These are phyloP conservation scores for Hybognathus amarus DNA, from an alignment of 2,797 vertebrate species.

Conservation along the genomic window DNA sequence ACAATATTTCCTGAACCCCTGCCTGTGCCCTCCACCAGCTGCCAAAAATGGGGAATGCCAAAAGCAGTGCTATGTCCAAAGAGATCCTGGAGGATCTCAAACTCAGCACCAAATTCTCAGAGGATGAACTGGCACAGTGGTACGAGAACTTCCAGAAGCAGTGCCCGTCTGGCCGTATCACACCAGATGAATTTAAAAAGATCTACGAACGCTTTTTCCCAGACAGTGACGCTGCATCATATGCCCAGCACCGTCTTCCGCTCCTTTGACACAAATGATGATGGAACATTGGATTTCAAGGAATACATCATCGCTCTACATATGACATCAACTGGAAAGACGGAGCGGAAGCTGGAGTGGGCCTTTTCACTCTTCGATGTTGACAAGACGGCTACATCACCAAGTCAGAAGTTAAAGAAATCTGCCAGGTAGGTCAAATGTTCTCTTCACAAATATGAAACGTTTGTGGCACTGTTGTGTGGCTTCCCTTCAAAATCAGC, in stretches of 20 bases:
- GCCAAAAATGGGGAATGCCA: slow-evolving; percentile 79
- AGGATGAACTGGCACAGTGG: slow-evolving; percentile 80
- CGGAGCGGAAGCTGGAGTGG: slow-evolving; percentile 82
- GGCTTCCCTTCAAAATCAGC: not conserved
- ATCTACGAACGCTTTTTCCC: slow-evolving; percentile 83
- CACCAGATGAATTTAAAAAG: slow-evolving; percentile 78
- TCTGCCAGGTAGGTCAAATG: slow-evolving; percentile 77
- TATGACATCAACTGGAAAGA: slow-evolving; percentile 83
- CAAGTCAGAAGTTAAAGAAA: slow-evolving; percentile 81
- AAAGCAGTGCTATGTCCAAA: slow-evolving; percentile 81
- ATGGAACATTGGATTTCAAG: slow-evolving; percentile 84
- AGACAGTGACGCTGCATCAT: slow-evolving; percentile 79
- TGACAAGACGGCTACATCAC: slow-evolving; percentile 85
- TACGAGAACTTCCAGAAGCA: slow-evolving; percentile 84
- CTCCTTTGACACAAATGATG: slow-evolving; percentile 85
- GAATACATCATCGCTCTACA: slow-evolving; percentile 86
- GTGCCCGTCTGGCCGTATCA: slow-evolving; percentile 80
- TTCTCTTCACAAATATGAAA: not conserved
- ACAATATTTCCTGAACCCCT: not conserved
- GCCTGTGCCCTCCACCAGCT: slow-evolving; percentile 18
- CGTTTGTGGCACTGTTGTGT: not conserved
- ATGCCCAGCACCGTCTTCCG: slow-evolving; percentile 82
- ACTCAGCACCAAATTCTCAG: slow-evolving; percentile 78
- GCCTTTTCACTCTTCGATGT: slow-evolving; percentile 85
- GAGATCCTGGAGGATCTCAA: slow-evolving; percentile 85